Evolutionary conservation across 2,888 invertebrate species (phyloP).

Genomic region (Sphaeridia pumilis): DNA sequence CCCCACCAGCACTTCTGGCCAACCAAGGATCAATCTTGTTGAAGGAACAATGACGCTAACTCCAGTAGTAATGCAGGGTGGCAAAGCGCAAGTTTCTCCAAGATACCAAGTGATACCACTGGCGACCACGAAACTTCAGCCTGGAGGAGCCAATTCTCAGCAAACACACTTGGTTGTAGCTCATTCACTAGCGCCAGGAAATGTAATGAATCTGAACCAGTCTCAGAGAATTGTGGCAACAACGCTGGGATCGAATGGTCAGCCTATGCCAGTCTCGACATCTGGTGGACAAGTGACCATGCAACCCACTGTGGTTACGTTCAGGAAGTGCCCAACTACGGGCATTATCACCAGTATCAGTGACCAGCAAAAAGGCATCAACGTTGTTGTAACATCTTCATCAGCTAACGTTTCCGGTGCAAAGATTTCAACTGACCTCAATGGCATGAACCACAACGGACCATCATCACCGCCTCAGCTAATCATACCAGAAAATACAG

Average conservation of each 20-base stretch:
- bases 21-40: slow-evolving; percentile 28
- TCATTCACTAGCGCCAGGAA: slow-evolving; percentile 24
- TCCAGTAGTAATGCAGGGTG: slow-evolving; percentile 28
- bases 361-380: not conserved
- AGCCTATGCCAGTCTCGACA: not conserved
- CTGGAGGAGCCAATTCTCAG: slow-evolving; percentile 8
- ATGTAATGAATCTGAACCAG: slow-evolving; percentile 14
- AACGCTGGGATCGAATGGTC: not conserved
- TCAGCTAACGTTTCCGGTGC: slow-evolving; percentile 6
- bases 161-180: slow-evolving; percentile 26
- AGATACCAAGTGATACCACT: slow-evolving; percentile 28
- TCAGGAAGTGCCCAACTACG: slow-evolving; percentile 9
- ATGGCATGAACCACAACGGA: slow-evolving; percentile 20
- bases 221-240: slow-evolving; percentile 10
- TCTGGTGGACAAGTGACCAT: slow-evolving; percentile 7
- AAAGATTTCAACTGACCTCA: too few relatives aligned
- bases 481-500: slow-evolving; percentile 34
- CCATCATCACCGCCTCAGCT: slow-evolving; percentile 35
- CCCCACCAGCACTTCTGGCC: slow-evolving; percentile 1
- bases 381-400: not conserved
- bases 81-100: slow-evolving; percentile 19
- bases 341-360: slow-evolving; percentile 7
- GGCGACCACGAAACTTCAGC: slow-evolving; percentile 16
- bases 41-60: slow-evolving; percentile 32
- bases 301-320: slow-evolving; percentile 11